Conservation (phyloP, 2,797 vertebrate genomes). For the Lithobates sylvaticus region DNA sequence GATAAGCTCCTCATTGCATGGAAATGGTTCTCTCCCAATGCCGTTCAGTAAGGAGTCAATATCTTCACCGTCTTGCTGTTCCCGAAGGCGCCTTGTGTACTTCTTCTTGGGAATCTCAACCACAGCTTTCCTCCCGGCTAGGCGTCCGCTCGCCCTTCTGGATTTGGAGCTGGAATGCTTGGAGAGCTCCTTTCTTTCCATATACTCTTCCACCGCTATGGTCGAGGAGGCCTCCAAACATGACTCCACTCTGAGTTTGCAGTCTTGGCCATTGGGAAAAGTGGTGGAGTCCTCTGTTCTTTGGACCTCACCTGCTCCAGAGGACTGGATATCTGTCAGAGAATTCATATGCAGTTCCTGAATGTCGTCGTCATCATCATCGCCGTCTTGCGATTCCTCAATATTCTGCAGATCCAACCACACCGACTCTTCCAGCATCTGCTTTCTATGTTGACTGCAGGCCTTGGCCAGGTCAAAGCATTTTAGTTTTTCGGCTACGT, state of each 20-base stretch:
- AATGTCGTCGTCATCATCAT: slow-evolving; percentile 67
- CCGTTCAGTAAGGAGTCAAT: slow-evolving; percentile 39
- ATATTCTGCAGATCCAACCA: slow-evolving; percentile 80
- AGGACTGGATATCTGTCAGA: slow-evolving; percentile 45
- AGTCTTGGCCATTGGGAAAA: neutral
- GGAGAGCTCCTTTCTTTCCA: slow-evolving; percentile 72
- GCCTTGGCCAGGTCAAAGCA: slow-evolving; percentile 86
- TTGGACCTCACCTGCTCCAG: neutral
- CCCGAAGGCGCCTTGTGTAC: slow-evolving; percentile 73
- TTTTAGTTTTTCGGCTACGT: slow-evolving; percentile 85
- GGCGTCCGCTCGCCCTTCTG: slow-evolving; percentile 77
- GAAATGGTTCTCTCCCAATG: slow-evolving; percentile 23
- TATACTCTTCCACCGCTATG: slow-evolving; percentile 66
- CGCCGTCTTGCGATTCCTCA: slow-evolving; percentile 71
- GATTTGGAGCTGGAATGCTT: slow-evolving; percentile 73
- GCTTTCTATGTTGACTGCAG: slow-evolving; percentile 81
- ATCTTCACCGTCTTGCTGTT: slow-evolving; percentile 70
- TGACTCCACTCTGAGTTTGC: neutral
- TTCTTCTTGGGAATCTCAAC: slow-evolving; percentile 83
- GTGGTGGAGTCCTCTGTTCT: slow-evolving; percentile 17
- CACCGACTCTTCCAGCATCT: slow-evolving; percentile 81
- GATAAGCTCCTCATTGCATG: slow-evolving; percentile 52
- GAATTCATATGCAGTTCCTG: neutral
- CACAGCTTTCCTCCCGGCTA: slow-evolving; percentile 80
- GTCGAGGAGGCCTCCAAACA: neutral